These are phyloP conservation scores for Spea hammondii DNA, from an alignment of 2,797 vertebrate genomes.

Conservation along the genomic window DNA sequence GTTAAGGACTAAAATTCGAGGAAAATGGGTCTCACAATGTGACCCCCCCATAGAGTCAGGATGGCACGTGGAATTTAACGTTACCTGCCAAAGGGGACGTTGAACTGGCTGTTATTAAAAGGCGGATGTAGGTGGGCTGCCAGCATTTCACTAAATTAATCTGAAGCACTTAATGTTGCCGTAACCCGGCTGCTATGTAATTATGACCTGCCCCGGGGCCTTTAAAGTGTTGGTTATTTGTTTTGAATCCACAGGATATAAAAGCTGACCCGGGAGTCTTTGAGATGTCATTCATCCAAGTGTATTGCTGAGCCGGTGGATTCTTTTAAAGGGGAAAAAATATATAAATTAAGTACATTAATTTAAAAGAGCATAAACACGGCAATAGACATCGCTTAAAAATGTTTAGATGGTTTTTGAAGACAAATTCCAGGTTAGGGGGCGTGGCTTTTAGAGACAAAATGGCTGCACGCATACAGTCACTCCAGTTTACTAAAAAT, in stretches of 20 bases:
- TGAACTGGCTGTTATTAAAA: not conserved
- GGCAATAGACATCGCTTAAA: no score
- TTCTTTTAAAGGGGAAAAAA: not conserved
- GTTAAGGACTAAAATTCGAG: no score
- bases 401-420: no score
- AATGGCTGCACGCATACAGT: no score
- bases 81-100: not conserved
- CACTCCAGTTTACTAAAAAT: no score
- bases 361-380: no score
- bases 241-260: not conserved
- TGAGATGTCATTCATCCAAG: not conserved
- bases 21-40: not conserved
- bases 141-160: conserved; percentile 17
- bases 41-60: not conserved
- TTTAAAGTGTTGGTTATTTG: not conserved
- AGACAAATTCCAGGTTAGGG: no score
- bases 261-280: not conserved
- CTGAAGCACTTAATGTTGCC: not conserved
- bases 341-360: no score
- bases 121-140: not conserved
- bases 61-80: not conserved
- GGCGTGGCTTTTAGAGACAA: no score
- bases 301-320: not conserved
- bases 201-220: conserved; percentile 12
- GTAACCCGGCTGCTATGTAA: conserved; percentile 4